Conservation (phyloP, 1,140 invertebrate species). For the Parasteatoda tepidariorum region DNA sequence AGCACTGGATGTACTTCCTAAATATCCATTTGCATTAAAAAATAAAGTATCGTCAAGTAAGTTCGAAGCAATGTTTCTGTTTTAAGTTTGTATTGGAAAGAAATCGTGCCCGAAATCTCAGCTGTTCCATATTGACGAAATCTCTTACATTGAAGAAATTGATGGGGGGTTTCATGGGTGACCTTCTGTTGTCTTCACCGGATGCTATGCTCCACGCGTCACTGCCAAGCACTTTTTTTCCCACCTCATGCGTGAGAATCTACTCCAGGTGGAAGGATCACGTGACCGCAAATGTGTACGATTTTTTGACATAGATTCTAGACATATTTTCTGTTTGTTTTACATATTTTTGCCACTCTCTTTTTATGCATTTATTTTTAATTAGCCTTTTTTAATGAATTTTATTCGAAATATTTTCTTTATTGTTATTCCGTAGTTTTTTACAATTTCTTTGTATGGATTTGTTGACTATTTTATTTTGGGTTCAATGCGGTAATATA, state of each 20-base stretch:
- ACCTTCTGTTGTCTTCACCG: conserved; percentile 28
- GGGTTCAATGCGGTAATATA: too few relatives aligned
- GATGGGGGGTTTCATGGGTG: conserved; percentile 39
- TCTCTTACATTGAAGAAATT: too few relatives aligned
- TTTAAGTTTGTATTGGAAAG: too few relatives aligned
- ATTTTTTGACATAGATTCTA: neutral
- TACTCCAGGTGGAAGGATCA: conserved; percentile 48
- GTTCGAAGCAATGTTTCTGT: too few relatives aligned
- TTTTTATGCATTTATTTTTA: neutral
- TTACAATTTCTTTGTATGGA: too few relatives aligned
- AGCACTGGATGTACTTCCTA: too few relatives aligned
- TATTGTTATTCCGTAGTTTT: neutral
- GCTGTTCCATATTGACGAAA: too few relatives aligned
- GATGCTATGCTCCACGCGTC: conserved; percentile 41
- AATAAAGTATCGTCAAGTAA: too few relatives aligned
- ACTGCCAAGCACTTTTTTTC: conserved; percentile 50
- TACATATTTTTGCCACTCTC: neutral
- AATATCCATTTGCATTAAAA: too few relatives aligned
- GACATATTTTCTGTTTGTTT: neutral
- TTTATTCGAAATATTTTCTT: neutral
- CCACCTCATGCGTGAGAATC: conserved; percentile 54
- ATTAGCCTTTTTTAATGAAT: neutral
- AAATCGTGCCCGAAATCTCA: too few relatives aligned
- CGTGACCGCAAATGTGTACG: neutral
- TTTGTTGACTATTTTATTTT: too few relatives aligned